Percentiles rank a stretch among this genome's conserved stretches.
Evolutionary conservation across 2,113 vertebrate species (phyloP).

Genomic region (Aix galericulata): DNA sequence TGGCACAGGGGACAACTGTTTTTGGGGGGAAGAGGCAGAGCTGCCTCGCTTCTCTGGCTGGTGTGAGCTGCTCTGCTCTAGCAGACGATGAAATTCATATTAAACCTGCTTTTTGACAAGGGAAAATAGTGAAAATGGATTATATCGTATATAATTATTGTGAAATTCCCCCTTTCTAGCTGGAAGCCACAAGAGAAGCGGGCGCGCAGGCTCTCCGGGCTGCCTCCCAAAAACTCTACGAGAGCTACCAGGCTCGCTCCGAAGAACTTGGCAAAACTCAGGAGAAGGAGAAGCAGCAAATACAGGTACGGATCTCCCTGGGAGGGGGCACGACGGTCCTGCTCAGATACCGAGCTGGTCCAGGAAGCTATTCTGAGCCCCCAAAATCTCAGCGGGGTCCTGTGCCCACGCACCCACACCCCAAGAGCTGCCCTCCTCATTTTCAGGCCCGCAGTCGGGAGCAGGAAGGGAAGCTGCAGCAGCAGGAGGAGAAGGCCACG

Average conservation of each 20-base stretch:
- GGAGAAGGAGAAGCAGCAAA: background rate
- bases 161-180: conserved; percentile 19
- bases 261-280: conserved; percentile 52
- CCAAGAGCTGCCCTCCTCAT: too few relatives aligned
- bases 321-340: fast-evolving
- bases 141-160: fast-evolving
- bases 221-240: conserved; percentile 53
- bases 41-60: background rate
- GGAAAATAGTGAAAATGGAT: background rate
- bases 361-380: background rate
- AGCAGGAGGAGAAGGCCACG: too few relatives aligned
- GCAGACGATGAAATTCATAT: fast-evolving
- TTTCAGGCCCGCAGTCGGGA: too few relatives aligned
- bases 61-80: background rate
- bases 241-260: conserved; percentile 52
- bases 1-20: background rate
- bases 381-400: too few relatives aligned
- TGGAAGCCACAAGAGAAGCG: conserved; percentile 76
- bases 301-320: conserved; percentile 51
- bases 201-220: conserved; percentile 63
- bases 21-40: background rate
- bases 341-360: background rate
- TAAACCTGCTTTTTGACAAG: background rate
- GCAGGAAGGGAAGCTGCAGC: too few relatives aligned
- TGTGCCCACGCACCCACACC: too few relatives aligned